Evolutionary conservation across 1,140 invertebrate species (phyloP).

Genomic region (Sarcophaga bullata): DNA sequence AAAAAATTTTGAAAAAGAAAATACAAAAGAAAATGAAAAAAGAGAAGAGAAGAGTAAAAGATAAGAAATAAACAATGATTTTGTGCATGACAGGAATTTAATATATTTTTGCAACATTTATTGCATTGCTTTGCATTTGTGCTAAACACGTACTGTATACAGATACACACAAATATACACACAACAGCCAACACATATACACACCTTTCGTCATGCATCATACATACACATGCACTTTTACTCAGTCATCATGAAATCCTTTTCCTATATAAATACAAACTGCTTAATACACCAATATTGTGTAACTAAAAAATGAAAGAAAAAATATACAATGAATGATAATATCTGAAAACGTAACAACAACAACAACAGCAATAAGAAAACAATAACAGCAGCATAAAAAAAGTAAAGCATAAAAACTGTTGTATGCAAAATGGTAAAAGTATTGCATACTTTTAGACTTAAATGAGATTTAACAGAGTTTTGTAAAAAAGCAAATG

Average conservation of each 20-base stretch:
- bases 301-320: too few species aligned
- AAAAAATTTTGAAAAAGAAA: constrained; percentile 28
- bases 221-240: too few species aligned
- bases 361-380: too few species aligned
- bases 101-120: constrained; percentile 51
- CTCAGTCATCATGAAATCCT: too few species aligned
- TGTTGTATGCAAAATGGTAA: background rate
- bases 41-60: background rate
- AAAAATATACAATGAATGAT: too few species aligned
- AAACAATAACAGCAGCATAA: background rate
- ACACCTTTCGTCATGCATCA: background rate
- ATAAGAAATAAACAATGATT: constrained; percentile 39
- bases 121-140: constrained; percentile 41
- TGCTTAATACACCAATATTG: too few species aligned
- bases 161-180: background rate
- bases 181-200: background rate
- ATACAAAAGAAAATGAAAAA: too few species aligned
- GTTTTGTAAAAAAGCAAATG: constrained; percentile 4
- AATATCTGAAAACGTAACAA: too few species aligned
- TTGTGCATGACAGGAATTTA: constrained; percentile 58
- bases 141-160: constrained; percentile 21
- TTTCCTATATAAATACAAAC: too few species aligned
- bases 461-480: constrained; percentile 39
- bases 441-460: constrained; percentile 40
- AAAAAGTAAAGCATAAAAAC: background rate